These are phyloP conservation scores for Clarias laeviceps DNA, from an alignment of 2,797 vertebrate genomes.

Conservation along the genomic window DNA sequence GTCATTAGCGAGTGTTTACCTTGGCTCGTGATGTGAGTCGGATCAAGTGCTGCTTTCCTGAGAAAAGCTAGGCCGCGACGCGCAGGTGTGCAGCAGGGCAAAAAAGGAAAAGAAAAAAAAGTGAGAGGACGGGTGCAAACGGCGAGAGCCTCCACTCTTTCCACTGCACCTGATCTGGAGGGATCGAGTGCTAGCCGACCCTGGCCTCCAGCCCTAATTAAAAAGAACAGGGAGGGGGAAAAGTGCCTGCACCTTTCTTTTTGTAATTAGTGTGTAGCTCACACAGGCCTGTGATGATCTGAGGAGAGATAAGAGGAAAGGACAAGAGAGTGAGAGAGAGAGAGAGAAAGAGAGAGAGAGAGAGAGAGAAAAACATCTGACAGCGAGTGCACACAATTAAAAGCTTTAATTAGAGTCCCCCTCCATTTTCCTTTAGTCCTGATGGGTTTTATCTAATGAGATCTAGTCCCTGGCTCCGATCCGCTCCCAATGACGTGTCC, in stretches of 20 bases:
- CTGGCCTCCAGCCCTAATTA: conserved; percentile 77
- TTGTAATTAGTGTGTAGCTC: conserved; percentile 77
- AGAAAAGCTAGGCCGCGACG: conserved; percentile 35
- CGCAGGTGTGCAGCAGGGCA: conserved; percentile 54
- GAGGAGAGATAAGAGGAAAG: conserved; percentile 82
- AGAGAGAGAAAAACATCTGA: conserved; percentile 77
- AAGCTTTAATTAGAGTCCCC: conserved; percentile 99
- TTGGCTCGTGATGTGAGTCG: conserved; percentile 46
- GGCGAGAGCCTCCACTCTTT: conserved; percentile 63
- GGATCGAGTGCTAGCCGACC: conserved; percentile 67
- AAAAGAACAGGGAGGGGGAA: conserved; percentile 65
- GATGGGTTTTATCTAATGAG: conserved; percentile 99
- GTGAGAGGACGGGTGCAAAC: conserved; percentile 66
- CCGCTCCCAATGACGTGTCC: conserved; percentile 97
- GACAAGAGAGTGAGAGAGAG: conserved; percentile 50
- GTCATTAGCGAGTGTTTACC: conserved; percentile 57
- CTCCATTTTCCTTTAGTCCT: conserved; percentile 98
- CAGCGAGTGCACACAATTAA: conserved; percentile 99
- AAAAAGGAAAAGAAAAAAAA: conserved; percentile 28
- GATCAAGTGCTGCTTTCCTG: conserved; percentile 49
- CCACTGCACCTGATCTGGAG: conserved; percentile 63
- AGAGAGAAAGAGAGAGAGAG: conserved; percentile 54
- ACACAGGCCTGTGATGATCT: conserved; percentile 89
- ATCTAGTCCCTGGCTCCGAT: conserved; percentile 99
- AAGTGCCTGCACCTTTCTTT: conserved; percentile 73